Base-by-base conservation (phyloP, 2,113 vertebrate species). In the Chloroceryle aenea region DNA sequence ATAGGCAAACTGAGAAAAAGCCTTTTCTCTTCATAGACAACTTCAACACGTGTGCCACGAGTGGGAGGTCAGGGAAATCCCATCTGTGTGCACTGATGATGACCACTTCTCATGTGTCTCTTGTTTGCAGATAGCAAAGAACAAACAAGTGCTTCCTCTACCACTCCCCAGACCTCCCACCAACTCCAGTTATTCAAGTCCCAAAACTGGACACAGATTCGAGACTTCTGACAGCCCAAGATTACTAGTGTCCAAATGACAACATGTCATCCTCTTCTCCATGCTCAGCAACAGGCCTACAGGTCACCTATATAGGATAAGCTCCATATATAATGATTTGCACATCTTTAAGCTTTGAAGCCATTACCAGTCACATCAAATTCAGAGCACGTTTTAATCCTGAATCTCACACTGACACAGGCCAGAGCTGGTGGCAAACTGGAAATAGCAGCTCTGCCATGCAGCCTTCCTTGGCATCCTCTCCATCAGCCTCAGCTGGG, bases 371-470 rank as follows among this genome's bases (percentile, higher is more conserved):
- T 32, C 68, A 63, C 32, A 53, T 22, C 8, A 81, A 92, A 95
- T 63, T 71, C 55, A 96, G 69, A 81, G 42, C 45, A 77, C 1
- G 7, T 53, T 80, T 61, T 83, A 36, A 45, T 91, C 36, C 29
- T 64, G 45, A 50, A 74, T 22, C 50, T 94, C 80, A 45, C 13
- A 14, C 50, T 91, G 59, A 61, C 68, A 67, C 18, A 66, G 84
- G 55, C 40, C 76, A 84, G 71, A 61, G 63, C 84, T 58, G 50
- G 68, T 77, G 47, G 73, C 72, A 53, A 86, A 87, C 50, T 77
- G 32, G 73, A 74, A 92, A 83, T 0, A 77, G 82, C 85, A 93
- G 68, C 86, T 96, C 55, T 90, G 59, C 72, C 76, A 66, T n/a
- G 50, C 50, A 96, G 63, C 36, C 36, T 66, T 84, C 25, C 58